Base-by-base conservation (phyloP, 2,888 invertebrate genomes). In the Pharmacophagus antenor region DNA sequence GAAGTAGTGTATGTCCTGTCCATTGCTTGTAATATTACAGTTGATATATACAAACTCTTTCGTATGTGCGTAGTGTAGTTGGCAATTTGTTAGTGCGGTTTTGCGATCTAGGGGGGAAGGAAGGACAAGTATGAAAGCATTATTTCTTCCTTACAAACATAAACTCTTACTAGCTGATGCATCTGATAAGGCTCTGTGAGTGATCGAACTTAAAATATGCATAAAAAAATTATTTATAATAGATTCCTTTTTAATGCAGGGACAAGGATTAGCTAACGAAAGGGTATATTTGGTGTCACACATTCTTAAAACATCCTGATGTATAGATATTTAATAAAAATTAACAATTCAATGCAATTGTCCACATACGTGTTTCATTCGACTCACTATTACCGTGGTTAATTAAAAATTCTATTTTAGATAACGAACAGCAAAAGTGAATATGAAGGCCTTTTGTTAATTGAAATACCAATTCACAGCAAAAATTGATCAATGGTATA, bases 391-490 rank as follows among this genome's bases (percentile, higher is more conserved):
- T 37, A 37, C 37, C 15, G 31, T 10, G n/a, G 37, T 37, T 54
- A 42, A 54, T 22, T n/a, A 20, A 44, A 2, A 18, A 20, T n/a
- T 44, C 20, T 18, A 44, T 44, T 18, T 20, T 44, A 44, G 44
- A 44, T 44, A 44, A 7, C 44, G 20, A 20, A 44, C n/a, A 18
- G 44, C 44, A 44, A 20, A 20, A 44, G 18, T 7, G 44, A 44
- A 44, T 8, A 20, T 18, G 44, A 44, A 44, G 44, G 44, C 18
- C 10, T 41, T 18, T 5, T 20, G 44, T 44, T 44, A 44, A 44
- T 44, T 48, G 25, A 22, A 50, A 50, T 50, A n/a, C 4, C 37
- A 37, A 50, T 50, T 31, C 12, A n/a, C 15, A 52, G 1, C 27
- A n/a, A 46, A 31, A 25, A 23, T 20, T 18, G 37, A n/a, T 37